Percentiles rank a stretch among this genome's conserved stretches.
Conservation (phyloP, 2,888 invertebrate species). For the Hipparchia semele region DNA sequence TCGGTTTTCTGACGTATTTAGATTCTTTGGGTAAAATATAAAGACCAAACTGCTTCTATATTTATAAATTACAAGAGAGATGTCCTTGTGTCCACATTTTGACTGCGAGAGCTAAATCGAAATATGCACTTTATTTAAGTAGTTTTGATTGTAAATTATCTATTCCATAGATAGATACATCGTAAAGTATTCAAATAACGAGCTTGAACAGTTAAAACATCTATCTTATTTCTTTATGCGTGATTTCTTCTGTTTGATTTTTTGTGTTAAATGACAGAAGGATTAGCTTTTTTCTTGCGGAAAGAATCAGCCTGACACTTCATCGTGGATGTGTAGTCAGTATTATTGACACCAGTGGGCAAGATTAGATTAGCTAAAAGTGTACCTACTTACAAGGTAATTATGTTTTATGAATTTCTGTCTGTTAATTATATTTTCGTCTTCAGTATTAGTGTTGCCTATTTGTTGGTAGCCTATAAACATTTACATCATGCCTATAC, state of each 20-base stretch:
- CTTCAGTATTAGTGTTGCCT: slow-evolving; percentile 13
- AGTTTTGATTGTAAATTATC: background rate
- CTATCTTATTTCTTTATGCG: background rate
- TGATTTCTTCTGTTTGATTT: background rate
- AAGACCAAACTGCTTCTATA: background rate
- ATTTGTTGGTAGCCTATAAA: slow-evolving; percentile 1
- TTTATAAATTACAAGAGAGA: background rate
- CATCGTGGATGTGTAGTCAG: too few relatives aligned
- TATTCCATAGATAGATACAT: background rate
- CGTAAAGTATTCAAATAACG: background rate
- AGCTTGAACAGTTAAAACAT: background rate
- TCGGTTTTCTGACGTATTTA: background rate
- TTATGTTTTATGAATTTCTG: background rate
- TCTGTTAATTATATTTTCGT: slow-evolving; percentile 7
- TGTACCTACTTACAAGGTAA: background rate
- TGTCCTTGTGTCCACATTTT: background rate
- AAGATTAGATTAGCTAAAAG: too few relatives aligned
- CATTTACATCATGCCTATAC: slow-evolving; percentile 14
- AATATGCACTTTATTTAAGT: background rate
- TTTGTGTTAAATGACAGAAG: too few relatives aligned
- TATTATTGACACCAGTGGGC: too few relatives aligned
- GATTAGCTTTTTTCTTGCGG: too few relatives aligned
- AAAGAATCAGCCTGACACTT: too few relatives aligned
- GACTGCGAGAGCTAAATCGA: background rate
- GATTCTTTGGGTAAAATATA: background rate